Evolutionary conservation across 2,797 vertebrate genomes (phyloP).

Genomic region (Cetoscarus ocellatus): DNA sequence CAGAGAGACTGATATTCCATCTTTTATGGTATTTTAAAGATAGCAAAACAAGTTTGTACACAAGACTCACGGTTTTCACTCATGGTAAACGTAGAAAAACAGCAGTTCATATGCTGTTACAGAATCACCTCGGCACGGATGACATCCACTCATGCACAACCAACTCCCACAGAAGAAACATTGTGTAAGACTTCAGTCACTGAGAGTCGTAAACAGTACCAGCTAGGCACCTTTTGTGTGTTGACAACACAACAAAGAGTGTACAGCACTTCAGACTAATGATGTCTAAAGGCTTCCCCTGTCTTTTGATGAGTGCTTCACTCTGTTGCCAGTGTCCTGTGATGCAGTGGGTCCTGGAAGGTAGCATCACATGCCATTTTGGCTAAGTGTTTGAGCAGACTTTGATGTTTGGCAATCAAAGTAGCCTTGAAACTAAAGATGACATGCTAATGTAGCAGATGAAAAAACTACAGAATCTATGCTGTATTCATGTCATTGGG

Average conservation of each 20-base stretch:
- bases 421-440: constrained; percentile 70
- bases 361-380: constrained; percentile 72
- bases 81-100: no score
- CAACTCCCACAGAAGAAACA: not conserved
- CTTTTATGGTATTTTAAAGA: no score
- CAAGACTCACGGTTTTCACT: no score
- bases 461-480: constrained; percentile 59
- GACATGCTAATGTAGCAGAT: constrained; percentile 67
- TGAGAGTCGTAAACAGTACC: not conserved
- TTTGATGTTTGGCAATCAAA: constrained; percentile 77
- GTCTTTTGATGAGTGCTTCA: constrained; percentile 73
- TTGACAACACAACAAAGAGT: constrained; percentile 5
- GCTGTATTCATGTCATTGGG: constrained; percentile 17
- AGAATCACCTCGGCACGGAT: constrained; percentile 27
- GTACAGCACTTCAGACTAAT: constrained; percentile 50
- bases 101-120: constrained; percentile 15
- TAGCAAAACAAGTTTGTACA: no score
- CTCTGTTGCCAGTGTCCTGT: constrained; percentile 41
- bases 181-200: not conserved
- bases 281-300: constrained; percentile 70
- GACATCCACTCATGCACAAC: not conserved
- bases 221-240: constrained; percentile 1
- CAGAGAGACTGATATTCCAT: no score
- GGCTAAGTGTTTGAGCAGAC: constrained; percentile 60
- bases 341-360: constrained; percentile 68